Evolutionary conservation across 2,888 invertebrate species (phyloP).

Genomic region (Cremastinae sp.): DNA sequence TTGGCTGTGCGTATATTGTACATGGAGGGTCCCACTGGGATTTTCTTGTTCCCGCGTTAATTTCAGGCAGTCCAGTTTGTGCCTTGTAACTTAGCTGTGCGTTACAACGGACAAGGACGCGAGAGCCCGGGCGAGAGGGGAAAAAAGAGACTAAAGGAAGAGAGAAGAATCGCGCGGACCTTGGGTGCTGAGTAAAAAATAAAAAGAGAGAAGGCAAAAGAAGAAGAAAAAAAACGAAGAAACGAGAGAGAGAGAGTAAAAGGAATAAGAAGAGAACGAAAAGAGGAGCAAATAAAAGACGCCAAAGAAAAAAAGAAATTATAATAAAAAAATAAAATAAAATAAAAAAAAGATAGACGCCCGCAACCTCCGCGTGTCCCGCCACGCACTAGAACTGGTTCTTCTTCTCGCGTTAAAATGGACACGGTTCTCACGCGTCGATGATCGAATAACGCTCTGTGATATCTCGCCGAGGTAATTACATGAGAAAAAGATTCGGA

Average conservation of each 20-base stretch:
- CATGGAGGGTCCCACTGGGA: constrained; percentile 31
- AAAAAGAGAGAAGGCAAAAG: constrained; percentile 25
- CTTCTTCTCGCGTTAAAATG: constrained; percentile 72
- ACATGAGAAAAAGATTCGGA: constrained; percentile 36
- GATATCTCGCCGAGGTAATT: constrained; percentile 57
- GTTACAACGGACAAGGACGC: constrained; percentile 61
- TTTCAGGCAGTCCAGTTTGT: constrained; percentile 49
- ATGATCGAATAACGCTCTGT: constrained; percentile 57
- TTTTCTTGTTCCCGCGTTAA: constrained; percentile 52
- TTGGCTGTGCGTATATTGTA: no score
- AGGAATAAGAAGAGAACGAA: background rate
- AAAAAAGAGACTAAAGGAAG: constrained; percentile 58
- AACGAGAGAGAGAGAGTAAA: constrained; percentile 36
- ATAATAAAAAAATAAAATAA: no score
- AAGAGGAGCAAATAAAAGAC: background rate
- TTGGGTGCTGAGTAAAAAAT: constrained; percentile 42
- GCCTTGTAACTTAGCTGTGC: constrained; percentile 43
- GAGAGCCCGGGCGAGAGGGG: constrained; percentile 60
- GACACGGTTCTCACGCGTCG: constrained; percentile 73
- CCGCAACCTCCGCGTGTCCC: constrained; percentile 58
- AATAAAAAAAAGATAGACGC: constrained; percentile 54
- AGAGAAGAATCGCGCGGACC: constrained; percentile 46
- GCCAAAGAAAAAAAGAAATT: constrained; percentile 20
- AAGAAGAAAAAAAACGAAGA: constrained; percentile 14
- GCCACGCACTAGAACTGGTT: constrained; percentile 70